A percentile compares a stretch with the other conserved stretches of the same genome.
phyloP scores from a whole-genome alignment of 2,113 vertebrate genomes.

The Meriones unguiculatus region DNA sequence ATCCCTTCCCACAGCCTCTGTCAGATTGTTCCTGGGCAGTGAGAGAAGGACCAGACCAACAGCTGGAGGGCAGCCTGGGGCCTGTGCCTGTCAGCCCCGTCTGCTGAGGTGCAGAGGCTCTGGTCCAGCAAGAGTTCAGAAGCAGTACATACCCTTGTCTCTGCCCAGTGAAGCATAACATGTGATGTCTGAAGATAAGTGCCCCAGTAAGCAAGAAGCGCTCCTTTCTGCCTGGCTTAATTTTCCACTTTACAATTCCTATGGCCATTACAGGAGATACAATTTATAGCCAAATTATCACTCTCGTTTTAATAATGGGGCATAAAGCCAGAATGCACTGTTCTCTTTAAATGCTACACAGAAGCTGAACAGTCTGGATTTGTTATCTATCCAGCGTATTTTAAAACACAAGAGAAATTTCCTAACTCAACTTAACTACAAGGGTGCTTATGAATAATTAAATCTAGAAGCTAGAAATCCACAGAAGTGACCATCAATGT shows the following conservation, averaged over 20 bases:
- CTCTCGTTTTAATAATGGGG: constrained; percentile 59
- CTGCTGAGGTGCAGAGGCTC: background rate
- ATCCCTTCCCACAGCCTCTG: background rate
- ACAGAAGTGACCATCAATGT: background rate
- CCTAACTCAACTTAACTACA: constrained; percentile 24
- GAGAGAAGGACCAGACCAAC: background rate
- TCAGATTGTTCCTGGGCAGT: background rate
- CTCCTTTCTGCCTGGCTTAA: constrained; percentile 20
- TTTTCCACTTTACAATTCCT: constrained; percentile 49
- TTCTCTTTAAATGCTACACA: constrained; percentile 15
- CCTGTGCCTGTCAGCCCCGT: background rate
- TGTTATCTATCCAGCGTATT: background rate
- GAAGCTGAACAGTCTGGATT: constrained; percentile 27
- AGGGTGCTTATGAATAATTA: constrained; percentile 63
- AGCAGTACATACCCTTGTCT: background rate
- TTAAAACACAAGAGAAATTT: constrained; percentile 48
- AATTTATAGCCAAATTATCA: constrained; percentile 49
- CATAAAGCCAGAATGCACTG: constrained; percentile 39
- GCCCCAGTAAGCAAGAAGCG: constrained; percentile 17
- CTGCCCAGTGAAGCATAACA: background rate
- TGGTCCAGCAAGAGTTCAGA: background rate
- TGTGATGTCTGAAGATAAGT: background rate
- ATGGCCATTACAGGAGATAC: constrained; percentile 3
- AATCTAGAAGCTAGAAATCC: background rate
- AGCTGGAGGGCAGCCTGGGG: background rate